phyloP scores from a whole-genome alignment of 2,888 invertebrate species.

The Chloroclystis v-ata region DNA sequence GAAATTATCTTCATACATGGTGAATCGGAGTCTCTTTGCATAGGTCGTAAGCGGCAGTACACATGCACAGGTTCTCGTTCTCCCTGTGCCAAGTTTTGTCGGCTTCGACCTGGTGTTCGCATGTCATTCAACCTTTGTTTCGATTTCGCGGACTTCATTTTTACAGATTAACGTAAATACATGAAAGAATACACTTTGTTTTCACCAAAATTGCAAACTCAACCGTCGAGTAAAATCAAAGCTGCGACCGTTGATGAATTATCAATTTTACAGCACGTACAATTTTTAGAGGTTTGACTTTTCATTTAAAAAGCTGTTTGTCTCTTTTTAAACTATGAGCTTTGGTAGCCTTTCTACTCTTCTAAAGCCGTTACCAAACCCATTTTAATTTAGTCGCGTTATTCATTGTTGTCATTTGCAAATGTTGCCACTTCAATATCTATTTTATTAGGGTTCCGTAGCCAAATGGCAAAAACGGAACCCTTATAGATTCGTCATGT shows the following conservation, averaged over 20 bases:
- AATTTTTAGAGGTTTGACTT: slow-evolving; percentile 28
- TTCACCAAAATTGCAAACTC: slow-evolving; percentile 33
- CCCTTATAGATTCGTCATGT: too few relatives aligned
- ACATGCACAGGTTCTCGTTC: slow-evolving; percentile 90
- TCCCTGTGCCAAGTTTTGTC: slow-evolving; percentile 55
- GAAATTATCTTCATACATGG: slow-evolving; percentile 84
- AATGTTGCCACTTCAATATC: slow-evolving; percentile 19
- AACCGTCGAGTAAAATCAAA: slow-evolving; percentile 55
- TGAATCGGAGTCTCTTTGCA: slow-evolving; percentile 81
- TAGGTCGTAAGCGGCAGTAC: slow-evolving; percentile 90
- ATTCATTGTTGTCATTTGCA: slow-evolving; percentile 28
- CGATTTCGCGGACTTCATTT: slow-evolving; percentile 71
- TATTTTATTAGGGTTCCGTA: too few relatives aligned
- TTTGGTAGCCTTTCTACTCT: slow-evolving; percentile 30
- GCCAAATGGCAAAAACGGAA: too few relatives aligned
- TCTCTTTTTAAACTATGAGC: slow-evolving; percentile 29
- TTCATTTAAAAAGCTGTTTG: slow-evolving; percentile 11
- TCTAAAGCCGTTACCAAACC: slow-evolving; percentile 28
- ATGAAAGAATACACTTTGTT: slow-evolving; percentile 34
- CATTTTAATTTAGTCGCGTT: slow-evolving; percentile 35
- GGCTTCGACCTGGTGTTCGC: slow-evolving; percentile 67
- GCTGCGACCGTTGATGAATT: slow-evolving; percentile 62
- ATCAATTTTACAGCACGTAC: slow-evolving; percentile 33
- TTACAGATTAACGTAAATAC: slow-evolving; percentile 34
- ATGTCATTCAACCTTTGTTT: slow-evolving; percentile 67